Evolutionary conservation across 2,797 vertebrate species (phyloP), one percentile per base, ranked within the genome.

Genomic region (Cirrhinus molitorella): DNA sequence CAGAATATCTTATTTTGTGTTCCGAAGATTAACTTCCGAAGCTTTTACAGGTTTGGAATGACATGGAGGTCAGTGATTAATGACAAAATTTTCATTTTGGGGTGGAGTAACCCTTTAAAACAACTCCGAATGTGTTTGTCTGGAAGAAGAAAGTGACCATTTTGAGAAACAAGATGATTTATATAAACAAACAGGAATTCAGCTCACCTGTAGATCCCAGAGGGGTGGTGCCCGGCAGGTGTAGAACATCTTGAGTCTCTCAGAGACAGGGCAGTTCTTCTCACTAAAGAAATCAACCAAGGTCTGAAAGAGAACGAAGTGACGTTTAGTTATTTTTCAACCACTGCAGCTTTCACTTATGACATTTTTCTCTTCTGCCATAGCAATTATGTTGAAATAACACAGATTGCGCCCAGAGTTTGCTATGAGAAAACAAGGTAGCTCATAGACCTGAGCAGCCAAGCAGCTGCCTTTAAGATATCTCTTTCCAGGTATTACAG

Each of bases 171-270:
- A 12, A 49, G 17, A 25, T 7, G 25, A 13, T 17, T 21, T 17
- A 77, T 17, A 67, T 51, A 34, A 47, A 21, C 21, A 40, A 45
- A 28, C 19, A 49, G 12, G 19, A 17, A 3, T 34, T 47, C 2
- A 31, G 11, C 61, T 17, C 94, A 99, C 98, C 96, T 99, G 96
- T 86, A 99, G 86, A 6, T 90, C 90, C 98, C 97, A 99, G 53
- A 86, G 95, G 14, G 97, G 94, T 2, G 96, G 96, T 13, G 96
- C 95, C 43, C 94, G 96, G 71, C 96, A 97, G 89, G 96, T 97
- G 91, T 98, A 97, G 92, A 99, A 99, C 84, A 97, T 87, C 91
- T 99, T 99, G 86, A 98, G 95, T 3, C 97, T 96, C 87, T 99
- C 98, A 0, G 84, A 89, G n/a, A 94, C 91, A 0, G 95, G 92